Evolutionary conservation across 2,888 invertebrate genomes (phyloP).

Genomic region (Lasius platythorax): DNA sequence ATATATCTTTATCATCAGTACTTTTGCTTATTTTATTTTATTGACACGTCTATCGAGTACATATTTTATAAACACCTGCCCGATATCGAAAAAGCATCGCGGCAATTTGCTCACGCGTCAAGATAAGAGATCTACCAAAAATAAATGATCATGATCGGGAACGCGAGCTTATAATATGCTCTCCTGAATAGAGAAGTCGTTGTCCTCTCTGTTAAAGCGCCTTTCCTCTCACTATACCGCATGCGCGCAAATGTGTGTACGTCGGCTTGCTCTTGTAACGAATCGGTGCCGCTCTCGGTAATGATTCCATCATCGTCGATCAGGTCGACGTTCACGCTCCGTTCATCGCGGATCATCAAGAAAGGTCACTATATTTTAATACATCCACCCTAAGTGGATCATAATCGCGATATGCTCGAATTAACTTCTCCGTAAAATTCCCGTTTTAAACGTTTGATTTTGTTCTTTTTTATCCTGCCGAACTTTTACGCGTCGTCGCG

Average conservation of each 20-base stretch:
- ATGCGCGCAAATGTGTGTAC: not conserved
- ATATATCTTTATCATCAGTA: not conserved
- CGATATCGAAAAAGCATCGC: slow-evolving; percentile 20
- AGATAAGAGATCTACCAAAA: slow-evolving; percentile 46
- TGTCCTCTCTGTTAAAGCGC: slow-evolving; percentile 40
- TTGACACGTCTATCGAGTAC: not conserved
- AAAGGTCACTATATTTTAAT: slow-evolving; percentile 52
- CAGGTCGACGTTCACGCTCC: slow-evolving; percentile 77
- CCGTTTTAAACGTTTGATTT: slow-evolving; percentile 34
- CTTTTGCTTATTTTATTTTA: slow-evolving; percentile 39
- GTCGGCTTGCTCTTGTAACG: slow-evolving; percentile 14
- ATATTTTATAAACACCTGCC: slow-evolving; percentile 6
- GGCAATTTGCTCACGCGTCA: slow-evolving; percentile 36
- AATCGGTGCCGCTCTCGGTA: slow-evolving; percentile 58
- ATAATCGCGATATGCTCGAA: not conserved
- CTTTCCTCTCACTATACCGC: slow-evolving; percentile 38
- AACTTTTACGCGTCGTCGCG: not conserved
- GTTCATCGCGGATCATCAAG: slow-evolving; percentile 74
- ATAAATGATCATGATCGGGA: slow-evolving; percentile 46
- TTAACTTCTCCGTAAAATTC: slow-evolving; percentile 24
- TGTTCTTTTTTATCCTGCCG: not conserved
- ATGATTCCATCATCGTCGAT: slow-evolving; percentile 71
- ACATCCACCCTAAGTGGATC: slow-evolving; percentile 28
- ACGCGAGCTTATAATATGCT: slow-evolving; percentile 33
- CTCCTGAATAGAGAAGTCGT: slow-evolving; percentile 26